Conservation (phyloP, 2,888 invertebrate species). For the Harpalus rubripes region DNA sequence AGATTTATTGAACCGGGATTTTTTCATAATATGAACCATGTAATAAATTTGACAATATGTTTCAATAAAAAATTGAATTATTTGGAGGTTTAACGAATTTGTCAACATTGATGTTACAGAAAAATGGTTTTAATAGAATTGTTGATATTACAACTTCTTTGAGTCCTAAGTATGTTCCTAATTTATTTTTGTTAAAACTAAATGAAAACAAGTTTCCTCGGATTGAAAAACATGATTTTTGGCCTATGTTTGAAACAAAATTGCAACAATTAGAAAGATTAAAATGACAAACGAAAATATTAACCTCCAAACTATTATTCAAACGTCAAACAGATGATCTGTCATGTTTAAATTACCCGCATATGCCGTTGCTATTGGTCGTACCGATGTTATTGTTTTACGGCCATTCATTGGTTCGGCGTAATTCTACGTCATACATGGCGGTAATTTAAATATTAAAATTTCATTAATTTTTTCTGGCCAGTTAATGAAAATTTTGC, state of each 20-base stretch:
- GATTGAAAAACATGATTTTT: constrained; percentile 78
- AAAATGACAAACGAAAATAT: no score
- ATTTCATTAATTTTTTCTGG: no score
- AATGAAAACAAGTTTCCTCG: constrained; percentile 79
- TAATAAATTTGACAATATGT: constrained; percentile 80
- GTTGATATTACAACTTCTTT: constrained; percentile 77
- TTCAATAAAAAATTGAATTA: constrained; percentile 78
- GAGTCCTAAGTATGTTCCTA: constrained; percentile 77
- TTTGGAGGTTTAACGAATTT: constrained; percentile 79
- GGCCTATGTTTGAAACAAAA: constrained; percentile 77
- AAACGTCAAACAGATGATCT: no score
- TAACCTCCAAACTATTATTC: no score
- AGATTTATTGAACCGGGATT: constrained; percentile 77
- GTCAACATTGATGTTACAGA: constrained; percentile 78
- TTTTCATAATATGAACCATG: constrained; percentile 78
- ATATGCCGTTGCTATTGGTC: no score
- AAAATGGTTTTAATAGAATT: constrained; percentile 80
- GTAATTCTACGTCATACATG: no score
- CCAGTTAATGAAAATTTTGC: no score
- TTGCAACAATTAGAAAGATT: constrained; percentile 78
- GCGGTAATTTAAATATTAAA: no score
- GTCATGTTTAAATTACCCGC: no score
- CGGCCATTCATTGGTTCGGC: no score
- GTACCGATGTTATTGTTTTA: no score
- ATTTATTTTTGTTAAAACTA: constrained; percentile 77